Percentiles rank a stretch among this genome's conserved stretches.
These are phyloP conservation scores for Rhyacichthys aspro DNA, from an alignment of 2,797 vertebrate species.

Conservation along the genomic window DNA sequence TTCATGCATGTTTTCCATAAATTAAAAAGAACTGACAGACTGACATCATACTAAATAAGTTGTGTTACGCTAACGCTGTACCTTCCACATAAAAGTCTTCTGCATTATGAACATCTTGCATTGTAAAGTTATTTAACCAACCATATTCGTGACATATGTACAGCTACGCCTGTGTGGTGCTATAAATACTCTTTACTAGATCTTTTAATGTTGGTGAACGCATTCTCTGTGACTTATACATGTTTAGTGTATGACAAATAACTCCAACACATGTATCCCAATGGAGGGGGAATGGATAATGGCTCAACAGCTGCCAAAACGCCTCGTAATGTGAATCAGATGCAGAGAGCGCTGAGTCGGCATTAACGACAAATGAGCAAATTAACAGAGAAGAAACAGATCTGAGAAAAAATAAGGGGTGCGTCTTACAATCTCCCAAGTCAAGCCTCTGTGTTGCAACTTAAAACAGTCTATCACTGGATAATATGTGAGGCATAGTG, in stretches of 20 bases:
- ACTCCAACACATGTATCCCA: conserved; percentile 10
- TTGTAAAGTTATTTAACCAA: background rate
- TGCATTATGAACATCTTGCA: background rate
- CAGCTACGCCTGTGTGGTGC: background rate
- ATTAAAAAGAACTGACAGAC: background rate
- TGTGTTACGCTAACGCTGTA: background rate
- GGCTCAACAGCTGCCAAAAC: background rate
- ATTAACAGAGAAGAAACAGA: conserved; percentile 20
- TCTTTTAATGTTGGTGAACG: background rate
- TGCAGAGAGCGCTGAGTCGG: conserved; percentile 20
- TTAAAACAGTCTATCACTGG: background rate
- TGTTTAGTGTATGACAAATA: conserved; percentile 4
- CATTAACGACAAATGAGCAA: conserved; percentile 20
- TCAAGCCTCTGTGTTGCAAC: background rate
- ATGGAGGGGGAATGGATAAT: conserved; percentile 7
- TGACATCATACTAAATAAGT: background rate
- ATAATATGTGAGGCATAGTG: background rate
- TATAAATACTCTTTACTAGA: conserved; percentile 8
- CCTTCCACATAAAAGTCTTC: conserved; percentile 1
- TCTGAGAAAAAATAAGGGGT: conserved; percentile 10
- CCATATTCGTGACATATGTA: background rate
- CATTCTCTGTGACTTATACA: conserved; percentile 3
- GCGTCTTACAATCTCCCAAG: background rate
- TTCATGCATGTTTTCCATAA: background rate
- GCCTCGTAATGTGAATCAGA: conserved; percentile 28